Evolutionary conservation across 1,140 invertebrate species (phyloP).

Genomic region (Drosophila kohkoa): DNA sequence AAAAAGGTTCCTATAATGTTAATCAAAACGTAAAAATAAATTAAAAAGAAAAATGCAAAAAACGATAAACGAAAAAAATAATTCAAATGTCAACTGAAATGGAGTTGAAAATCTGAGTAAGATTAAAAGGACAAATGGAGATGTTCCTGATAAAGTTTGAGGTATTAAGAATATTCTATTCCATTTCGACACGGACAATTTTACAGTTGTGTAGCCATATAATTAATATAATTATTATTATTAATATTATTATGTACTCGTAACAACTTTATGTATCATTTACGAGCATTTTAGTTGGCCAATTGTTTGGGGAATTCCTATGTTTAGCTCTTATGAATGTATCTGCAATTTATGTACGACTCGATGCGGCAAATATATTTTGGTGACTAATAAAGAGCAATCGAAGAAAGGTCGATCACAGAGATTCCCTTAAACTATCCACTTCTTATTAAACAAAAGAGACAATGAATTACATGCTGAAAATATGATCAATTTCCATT

Average conservation of each 20-base stretch:
- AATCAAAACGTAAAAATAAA: constrained; percentile 66
- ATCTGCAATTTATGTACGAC: constrained; percentile 62
- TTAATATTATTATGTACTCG: constrained; percentile 26
- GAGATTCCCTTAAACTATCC: constrained; percentile 2
- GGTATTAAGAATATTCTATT: constrained; percentile 46
- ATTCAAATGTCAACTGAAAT: constrained; percentile 25
- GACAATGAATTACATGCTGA: neutral
- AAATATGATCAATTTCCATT: neutral
- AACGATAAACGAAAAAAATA: constrained; percentile 1
- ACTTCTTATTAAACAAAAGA: neutral
- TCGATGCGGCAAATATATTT: constrained; percentile 77
- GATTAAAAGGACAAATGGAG: constrained; percentile 14
- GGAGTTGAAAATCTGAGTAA: constrained; percentile 25
- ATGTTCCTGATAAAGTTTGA: constrained; percentile 35
- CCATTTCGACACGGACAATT: constrained; percentile 76
- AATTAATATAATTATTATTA: constrained; percentile 44
- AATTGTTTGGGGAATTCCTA: constrained; percentile 59
- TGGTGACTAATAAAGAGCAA: constrained; percentile 80
- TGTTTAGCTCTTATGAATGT: constrained; percentile 55
- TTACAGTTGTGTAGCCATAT: constrained; percentile 74
- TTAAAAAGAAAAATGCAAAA: constrained; percentile 46
- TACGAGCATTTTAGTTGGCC: constrained; percentile 71
- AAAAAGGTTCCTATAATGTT: constrained; percentile 84
- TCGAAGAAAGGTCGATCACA: constrained; percentile 59
- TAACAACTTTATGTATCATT: constrained; percentile 47